These are phyloP conservation scores for Hylaeus anthracinus DNA, from an alignment of 1,140 invertebrate genomes.

Conservation along the genomic window DNA sequence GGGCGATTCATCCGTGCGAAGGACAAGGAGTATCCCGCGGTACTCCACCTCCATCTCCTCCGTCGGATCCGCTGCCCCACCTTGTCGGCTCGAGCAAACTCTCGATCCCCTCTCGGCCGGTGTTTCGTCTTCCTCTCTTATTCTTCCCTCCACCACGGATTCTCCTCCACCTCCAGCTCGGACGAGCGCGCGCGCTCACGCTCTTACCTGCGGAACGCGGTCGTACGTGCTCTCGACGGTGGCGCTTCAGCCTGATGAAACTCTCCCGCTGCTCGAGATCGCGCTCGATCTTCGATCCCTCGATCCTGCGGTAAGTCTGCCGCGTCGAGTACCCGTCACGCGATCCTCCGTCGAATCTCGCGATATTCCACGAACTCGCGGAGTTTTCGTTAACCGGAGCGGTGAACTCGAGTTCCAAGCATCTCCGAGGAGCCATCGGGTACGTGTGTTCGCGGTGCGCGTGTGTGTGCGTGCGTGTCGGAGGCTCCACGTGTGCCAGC, in stretches of 20 bases:
- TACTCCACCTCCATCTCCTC: constrained; percentile 21
- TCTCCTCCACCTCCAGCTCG: constrained; percentile 22
- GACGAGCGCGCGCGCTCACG: constrained; percentile 22
- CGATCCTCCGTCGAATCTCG: neutral
- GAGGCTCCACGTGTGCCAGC: too few species aligned
- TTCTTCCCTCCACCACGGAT: constrained; percentile 37
- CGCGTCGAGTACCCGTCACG: neutral
- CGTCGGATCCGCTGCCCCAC: constrained; percentile 4
- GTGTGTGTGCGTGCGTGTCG: neutral
- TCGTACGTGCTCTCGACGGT: constrained; percentile 63
- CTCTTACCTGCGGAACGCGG: constrained; percentile 67
- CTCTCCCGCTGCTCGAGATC: constrained; percentile 31
- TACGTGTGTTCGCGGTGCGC: neutral
- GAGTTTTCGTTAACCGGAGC: too few species aligned
- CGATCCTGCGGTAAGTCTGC: constrained; percentile 16
- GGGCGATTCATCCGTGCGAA: constrained; percentile 22
- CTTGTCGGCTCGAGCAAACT: constrained; percentile 34
- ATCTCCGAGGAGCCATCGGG: too few species aligned
- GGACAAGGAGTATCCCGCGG: constrained; percentile 21
- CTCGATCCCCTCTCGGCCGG: constrained; percentile 22
- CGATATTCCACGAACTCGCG: neutral
- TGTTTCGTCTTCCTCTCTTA: constrained; percentile 15
- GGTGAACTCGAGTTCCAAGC: too few species aligned
- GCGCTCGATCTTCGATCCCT: constrained; percentile 1
- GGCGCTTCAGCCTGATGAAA: constrained; percentile 55